Evolutionary conservation across 35 echinoderm and acorn worm species (phyloP).

Genomic region (Stichopus chloronotus): DNA sequence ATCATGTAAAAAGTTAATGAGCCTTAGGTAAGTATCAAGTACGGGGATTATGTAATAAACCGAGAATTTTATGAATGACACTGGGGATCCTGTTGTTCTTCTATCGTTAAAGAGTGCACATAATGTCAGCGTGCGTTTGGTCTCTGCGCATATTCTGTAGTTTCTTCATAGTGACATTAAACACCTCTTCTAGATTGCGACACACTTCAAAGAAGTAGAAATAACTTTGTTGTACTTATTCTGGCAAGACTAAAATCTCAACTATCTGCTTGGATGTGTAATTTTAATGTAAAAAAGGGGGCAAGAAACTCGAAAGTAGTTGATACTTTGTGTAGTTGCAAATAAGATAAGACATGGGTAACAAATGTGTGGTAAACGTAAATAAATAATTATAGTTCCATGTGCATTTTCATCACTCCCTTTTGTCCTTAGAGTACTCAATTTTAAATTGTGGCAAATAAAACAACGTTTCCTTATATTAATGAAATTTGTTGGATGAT

Average conservation of each 20-base stretch:
- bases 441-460: no score
- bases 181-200: not conserved
- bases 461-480: not conserved
- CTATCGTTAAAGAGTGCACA: not conserved
- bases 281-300: no score
- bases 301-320: no score
- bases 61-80: not conserved
- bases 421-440: no score
- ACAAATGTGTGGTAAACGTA: no score
- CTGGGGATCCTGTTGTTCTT: not conserved
- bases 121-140: not conserved
- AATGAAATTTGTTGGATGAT: not conserved
- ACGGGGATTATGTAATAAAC: not conserved
- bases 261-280: no score
- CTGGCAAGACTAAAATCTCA: no score
- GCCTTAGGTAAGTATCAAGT: not conserved
- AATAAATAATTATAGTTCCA: no score
- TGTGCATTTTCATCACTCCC: no score
- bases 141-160: not conserved
- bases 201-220: not conserved
- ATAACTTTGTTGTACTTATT: not conserved
- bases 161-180: not conserved
- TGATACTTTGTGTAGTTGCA: no score
- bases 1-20: not conserved
- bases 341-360: no score